A percentile compares a stretch with the other conserved stretches of the same genome.
Evolutionary conservation across 2,888 invertebrate genomes (phyloP).

Genomic region (Pediacus dermestoides): DNA sequence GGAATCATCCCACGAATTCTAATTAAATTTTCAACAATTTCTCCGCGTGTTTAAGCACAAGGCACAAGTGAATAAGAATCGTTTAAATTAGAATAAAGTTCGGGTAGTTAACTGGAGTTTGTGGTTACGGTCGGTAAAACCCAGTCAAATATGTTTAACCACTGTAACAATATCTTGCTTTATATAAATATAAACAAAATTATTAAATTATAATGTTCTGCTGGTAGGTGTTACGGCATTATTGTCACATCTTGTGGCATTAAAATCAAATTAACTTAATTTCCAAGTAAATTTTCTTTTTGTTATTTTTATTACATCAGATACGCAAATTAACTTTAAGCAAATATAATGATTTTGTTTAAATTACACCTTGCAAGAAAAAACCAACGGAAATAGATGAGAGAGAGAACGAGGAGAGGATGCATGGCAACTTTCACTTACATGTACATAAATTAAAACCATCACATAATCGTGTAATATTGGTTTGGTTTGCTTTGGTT

Average conservation of each 20-base stretch:
- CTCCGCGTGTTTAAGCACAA: too few relatives aligned
- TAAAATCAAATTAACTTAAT: constrained; percentile 49
- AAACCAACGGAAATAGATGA: constrained; percentile 14
- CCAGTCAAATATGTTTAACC: constrained; percentile 39
- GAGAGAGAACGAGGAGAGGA: not conserved
- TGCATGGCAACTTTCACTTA: too few relatives aligned
- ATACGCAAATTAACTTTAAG: constrained; percentile 40
- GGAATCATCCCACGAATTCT: too few relatives aligned
- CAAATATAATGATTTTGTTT: constrained; percentile 4
- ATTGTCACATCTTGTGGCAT: constrained; percentile 48
- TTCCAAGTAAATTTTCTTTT: constrained; percentile 30
- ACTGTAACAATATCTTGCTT: constrained; percentile 39
- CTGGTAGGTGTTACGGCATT: constrained; percentile 49
- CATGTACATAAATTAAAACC: too few relatives aligned
- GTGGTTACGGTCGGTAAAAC: constrained; percentile 32
- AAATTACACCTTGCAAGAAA: too few relatives aligned
- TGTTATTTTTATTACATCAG: constrained; percentile 34
- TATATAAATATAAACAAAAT: constrained; percentile 44
- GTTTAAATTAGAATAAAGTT: constrained; percentile 5
- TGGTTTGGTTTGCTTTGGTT: too few relatives aligned
- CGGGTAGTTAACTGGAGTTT: constrained; percentile 12
- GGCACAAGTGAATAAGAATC: too few relatives aligned
- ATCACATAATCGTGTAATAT: too few relatives aligned
- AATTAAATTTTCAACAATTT: too few relatives aligned
- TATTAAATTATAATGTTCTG: constrained; percentile 51